Evolutionary conservation across 2,888 invertebrate genomes (phyloP), one percentile per base, ranked within the genome.

Genomic region (Melipona bicolor): DNA sequence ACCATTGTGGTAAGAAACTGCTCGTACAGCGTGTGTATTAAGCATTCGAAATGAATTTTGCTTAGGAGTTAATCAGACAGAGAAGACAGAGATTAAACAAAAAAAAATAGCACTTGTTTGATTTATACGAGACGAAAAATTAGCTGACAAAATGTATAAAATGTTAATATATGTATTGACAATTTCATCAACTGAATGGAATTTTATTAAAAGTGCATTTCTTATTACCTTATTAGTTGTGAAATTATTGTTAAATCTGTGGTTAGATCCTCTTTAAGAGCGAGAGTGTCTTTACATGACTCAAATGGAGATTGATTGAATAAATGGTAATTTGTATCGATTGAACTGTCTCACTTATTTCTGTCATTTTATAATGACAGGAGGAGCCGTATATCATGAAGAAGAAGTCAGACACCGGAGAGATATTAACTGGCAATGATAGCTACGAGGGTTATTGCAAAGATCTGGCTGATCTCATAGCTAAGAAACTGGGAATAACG

Each of bases 381-480:
- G 98, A 98, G 94, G 98, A 98, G 91, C 98, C 98, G 0, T 98
- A 98, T 92, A 96, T 98, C 91, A 98, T 98, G 97, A 94, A 96
- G 88, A 96, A 96, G 91, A 96, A 96, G 82, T 95, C 96, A 3
- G 97, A 97, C 81, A 95, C 96, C 15, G 96, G 96, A 27, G 96
- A 97, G 91, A 95, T 95, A 74, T 94, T 96, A 62, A 95, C 95
- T 65, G 97, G 97, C 76, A 98, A 98, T 92, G 97, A 98, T 86
- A 96, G 96, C 67, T 98, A 97, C 92, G 97, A 98, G 92, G 99
- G 99, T 73, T 99, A 98, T 94, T 98, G 98, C 95, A 98, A 98
- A 93, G 99, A 99, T 94, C 95, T 99, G 61, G 97, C 98, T 4
- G 97, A 98, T 91, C 95, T 97, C 85, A 96, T 99, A 84, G 96